phyloP scores from a whole-genome alignment of 2,888 invertebrate genomes.

The Pheosia gnoma region DNA sequence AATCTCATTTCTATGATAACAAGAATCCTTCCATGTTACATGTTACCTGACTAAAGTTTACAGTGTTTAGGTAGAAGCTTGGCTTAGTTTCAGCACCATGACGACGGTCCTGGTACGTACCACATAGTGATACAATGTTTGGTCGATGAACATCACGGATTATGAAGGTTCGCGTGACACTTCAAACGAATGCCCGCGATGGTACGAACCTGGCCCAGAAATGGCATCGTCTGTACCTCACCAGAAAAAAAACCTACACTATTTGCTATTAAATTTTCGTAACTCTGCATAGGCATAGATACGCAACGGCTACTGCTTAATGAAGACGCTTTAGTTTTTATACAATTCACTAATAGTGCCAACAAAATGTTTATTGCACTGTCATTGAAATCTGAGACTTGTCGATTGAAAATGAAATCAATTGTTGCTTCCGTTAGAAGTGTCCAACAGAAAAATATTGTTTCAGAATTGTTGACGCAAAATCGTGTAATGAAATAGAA shows the following conservation, averaged over 20 bases:
- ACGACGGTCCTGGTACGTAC: background rate
- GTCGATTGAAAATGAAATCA: constrained; percentile 1
- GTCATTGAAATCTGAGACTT: background rate
- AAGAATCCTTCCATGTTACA: too few species aligned
- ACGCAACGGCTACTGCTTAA: constrained; percentile 34
- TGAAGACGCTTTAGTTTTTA: constrained; percentile 28
- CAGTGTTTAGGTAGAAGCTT: background rate
- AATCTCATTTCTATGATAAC: too few species aligned
- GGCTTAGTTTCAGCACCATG: background rate
- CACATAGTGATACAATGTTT: constrained; percentile 32
- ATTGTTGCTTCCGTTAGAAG: background rate
- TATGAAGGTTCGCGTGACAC: constrained; percentile 53
- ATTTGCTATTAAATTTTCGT: constrained; percentile 47
- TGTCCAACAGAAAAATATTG: background rate
- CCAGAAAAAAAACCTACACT: constrained; percentile 56
- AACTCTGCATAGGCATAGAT: constrained; percentile 20
- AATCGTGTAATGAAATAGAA: background rate
- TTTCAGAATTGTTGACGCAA: background rate
- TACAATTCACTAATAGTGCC: constrained; percentile 1
- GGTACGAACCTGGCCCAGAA: constrained; percentile 59
- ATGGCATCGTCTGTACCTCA: constrained; percentile 51
- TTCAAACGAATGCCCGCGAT: constrained; percentile 60
- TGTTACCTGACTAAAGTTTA: background rate
- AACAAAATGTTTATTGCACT: constrained; percentile 11
- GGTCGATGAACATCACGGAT: constrained; percentile 45